Conservation (phyloP, 2,797 vertebrate genomes). For the Psittacula derbiana region DNA sequence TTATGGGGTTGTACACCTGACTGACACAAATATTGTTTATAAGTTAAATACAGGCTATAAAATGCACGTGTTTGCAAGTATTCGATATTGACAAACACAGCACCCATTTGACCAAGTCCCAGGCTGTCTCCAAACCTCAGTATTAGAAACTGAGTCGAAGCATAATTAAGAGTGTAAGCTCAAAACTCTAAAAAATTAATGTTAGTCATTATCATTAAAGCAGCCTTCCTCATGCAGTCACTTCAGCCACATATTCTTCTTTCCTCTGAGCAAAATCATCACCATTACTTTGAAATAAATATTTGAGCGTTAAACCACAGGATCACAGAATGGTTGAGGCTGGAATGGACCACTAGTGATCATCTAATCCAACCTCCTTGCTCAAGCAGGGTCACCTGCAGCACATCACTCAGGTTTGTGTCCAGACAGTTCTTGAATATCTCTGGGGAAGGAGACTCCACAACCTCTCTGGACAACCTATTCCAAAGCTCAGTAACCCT, state of each 20-base stretch:
- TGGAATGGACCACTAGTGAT: neutral
- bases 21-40: neutral
- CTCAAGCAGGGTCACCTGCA: neutral
- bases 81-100: neutral
- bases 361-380: neutral
- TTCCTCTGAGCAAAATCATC: neutral
- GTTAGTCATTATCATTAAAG: neutral
- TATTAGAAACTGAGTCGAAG: neutral
- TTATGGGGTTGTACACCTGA: neutral
- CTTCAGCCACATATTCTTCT: neutral
- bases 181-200: neutral
- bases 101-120: neutral
- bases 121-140: neutral
- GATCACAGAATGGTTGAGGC: neutral
- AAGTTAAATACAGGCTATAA: neutral
- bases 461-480: neutral
- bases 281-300: neutral
- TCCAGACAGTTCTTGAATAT: neutral
- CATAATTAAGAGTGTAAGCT: neutral
- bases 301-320: neutral
- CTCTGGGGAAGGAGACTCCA: neutral
- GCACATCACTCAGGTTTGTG: neutral
- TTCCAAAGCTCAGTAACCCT: neutral
- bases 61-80: neutral
- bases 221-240: neutral